Percentiles rank a stretch among this genome's conserved stretches.
Evolutionary conservation across 2,113 vertebrate species (phyloP).

Genomic region (Myotis yumanensis): DNA sequence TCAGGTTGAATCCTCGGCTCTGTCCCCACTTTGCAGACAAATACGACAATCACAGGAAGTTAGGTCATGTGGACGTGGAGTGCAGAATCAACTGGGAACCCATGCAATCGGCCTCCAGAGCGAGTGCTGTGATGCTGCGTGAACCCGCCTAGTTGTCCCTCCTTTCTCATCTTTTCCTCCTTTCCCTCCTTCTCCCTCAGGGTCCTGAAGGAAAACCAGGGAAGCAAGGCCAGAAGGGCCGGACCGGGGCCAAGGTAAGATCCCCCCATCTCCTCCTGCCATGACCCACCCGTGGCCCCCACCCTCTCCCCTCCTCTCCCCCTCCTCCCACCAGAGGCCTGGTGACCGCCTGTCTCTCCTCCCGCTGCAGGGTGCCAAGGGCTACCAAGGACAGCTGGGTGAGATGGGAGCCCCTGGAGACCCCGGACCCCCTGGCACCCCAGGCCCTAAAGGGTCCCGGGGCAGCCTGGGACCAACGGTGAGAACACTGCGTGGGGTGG

Average conservation of each 20-base stretch:
- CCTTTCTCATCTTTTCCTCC: background rate
- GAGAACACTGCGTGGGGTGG: slow-evolving; percentile 77
- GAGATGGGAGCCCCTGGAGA: slow-evolving; percentile 93
- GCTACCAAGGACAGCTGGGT: slow-evolving; percentile 93
- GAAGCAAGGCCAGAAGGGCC: slow-evolving; percentile 94
- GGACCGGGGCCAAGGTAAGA: slow-evolving; percentile 92
- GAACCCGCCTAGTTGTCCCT: background rate
- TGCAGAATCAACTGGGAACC: background rate
- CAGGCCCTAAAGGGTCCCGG: slow-evolving; percentile 96
- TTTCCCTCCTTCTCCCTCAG: slow-evolving; percentile 78
- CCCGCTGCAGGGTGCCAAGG: slow-evolving; percentile 92
- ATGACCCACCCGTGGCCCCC: accelerated
- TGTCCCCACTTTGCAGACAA: background rate
- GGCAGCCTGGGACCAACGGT: slow-evolving; percentile 97
- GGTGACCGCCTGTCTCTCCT: background rate
- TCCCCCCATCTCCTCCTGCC: accelerated
- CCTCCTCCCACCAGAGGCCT: background rate
- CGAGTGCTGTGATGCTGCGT: accelerated
- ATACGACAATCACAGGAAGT: background rate
- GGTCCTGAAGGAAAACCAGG: slow-evolving; percentile 97
- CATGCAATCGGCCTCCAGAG: background rate
- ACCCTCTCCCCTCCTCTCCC: background rate
- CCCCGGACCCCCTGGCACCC: slow-evolving; percentile 89
- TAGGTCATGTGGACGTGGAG: accelerated
- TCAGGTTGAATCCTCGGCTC: background rate